These are phyloP conservation scores for Parazoanthus swiftii DNA, from an alignment of 92 coral and sea anemone species.

Conservation along the genomic window DNA sequence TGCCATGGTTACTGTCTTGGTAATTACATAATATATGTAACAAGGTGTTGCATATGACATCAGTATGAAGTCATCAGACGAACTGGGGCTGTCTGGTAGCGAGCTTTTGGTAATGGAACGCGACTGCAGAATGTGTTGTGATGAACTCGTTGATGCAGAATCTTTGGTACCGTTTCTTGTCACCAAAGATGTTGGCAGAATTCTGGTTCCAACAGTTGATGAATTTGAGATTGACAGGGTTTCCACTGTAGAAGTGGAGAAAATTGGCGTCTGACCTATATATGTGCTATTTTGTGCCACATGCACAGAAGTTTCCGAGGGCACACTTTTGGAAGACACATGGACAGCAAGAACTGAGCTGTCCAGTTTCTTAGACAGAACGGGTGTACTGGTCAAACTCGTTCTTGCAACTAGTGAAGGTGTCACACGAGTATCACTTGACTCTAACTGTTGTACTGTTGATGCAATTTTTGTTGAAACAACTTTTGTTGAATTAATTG, in stretches of 20 bases:
- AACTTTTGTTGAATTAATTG: background rate
- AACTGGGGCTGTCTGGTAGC: background rate
- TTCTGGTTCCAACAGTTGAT: background rate
- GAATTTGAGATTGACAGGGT: background rate
- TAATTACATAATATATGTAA: conserved; percentile 76
- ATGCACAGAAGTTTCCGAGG: background rate
- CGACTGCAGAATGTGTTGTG: background rate
- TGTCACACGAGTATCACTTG: background rate
- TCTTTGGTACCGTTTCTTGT: background rate
- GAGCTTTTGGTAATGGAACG: background rate
- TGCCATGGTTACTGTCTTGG: conserved; percentile 61
- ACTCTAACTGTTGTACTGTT: background rate
- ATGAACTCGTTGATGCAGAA: background rate
- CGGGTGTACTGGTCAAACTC: background rate
- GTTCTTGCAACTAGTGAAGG: background rate
- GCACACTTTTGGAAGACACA: background rate
- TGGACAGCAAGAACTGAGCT: background rate
- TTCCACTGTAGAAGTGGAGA: background rate
- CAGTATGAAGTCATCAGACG: conserved; percentile 48
- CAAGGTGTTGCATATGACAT: conserved; percentile 69
- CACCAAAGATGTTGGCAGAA: background rate
- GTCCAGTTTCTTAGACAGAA: background rate
- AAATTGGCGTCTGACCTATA: background rate
- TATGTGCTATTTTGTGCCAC: background rate
- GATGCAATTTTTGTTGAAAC: background rate